These are phyloP conservation scores for Miltochrista miniata DNA, from an alignment of 2,888 invertebrate species.

Conservation along the genomic window DNA sequence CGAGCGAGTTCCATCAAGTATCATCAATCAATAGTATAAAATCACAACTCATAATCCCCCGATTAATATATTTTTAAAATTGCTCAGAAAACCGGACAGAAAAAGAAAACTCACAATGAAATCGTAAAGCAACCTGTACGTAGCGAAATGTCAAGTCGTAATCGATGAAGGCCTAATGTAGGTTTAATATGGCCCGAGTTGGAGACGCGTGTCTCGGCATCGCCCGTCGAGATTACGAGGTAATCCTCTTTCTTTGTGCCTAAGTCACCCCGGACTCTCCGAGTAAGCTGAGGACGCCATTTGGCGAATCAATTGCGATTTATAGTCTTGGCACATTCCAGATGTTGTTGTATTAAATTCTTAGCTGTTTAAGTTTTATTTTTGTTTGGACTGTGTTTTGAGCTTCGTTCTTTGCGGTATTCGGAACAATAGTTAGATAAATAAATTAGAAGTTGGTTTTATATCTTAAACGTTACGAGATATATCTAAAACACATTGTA, in stretches of 20 bases:
- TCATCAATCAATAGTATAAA: too few species aligned
- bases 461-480: too few species aligned
- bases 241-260: constrained; percentile 74
- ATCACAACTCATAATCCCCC: too few species aligned
- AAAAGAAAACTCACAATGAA: constrained; percentile 26
- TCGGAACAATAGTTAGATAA: too few species aligned
- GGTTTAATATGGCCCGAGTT: constrained; percentile 67
- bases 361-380: constrained; percentile 7
- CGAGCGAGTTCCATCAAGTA: too few species aligned
- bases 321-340: constrained; percentile 39
- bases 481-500: too few species aligned
- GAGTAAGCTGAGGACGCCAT: constrained; percentile 50
- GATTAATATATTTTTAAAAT: too few species aligned
- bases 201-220: constrained; percentile 69
- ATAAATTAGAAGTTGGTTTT: too few species aligned
- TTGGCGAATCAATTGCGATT: constrained; percentile 59
- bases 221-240: constrained; percentile 64
- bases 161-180: constrained; percentile 74
- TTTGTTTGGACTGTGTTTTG: too few species aligned
- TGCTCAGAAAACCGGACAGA: constrained; percentile 4
- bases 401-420: too few species aligned
- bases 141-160: constrained; percentile 61
- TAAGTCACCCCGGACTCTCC: constrained; percentile 57
- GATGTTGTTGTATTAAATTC: constrained; percentile 30
- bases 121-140: constrained; percentile 43